Percentiles rank a stretch among this genome's conserved stretches.
phyloP scores from a whole-genome alignment of 2,113 vertebrate genomes.

The Rutilus rutilus region DNA sequence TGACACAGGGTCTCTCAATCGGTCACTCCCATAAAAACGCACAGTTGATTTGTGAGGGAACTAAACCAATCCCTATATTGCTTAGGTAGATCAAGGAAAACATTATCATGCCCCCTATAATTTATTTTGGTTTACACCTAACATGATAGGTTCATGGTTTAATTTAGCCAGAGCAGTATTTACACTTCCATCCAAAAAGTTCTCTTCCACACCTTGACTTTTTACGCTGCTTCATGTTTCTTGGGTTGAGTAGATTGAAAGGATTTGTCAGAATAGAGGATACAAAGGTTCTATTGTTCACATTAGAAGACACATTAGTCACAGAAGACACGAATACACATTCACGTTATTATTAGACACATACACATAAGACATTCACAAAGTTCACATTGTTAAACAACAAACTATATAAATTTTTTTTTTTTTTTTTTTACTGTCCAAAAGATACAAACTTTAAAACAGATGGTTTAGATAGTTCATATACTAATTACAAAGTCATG shows the following conservation, averaged over 20 bases:
- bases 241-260: slow-evolving; percentile 27
- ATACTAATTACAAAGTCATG: background rate
- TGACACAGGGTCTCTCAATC: slow-evolving; percentile 54
- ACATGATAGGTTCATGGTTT: slow-evolving; percentile 64
- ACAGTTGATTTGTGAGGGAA: slow-evolving; percentile 65
- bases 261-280: slow-evolving; percentile 23
- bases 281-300: background rate
- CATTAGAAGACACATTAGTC: no score
- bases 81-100: slow-evolving; percentile 61
- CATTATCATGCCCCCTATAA: slow-evolving; percentile 50
- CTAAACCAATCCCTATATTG: slow-evolving; percentile 60
- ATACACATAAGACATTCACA: no score
- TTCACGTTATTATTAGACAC: no score
- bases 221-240: slow-evolving; percentile 16
- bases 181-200: slow-evolving; percentile 48
- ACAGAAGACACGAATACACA: no score
- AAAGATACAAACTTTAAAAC: background rate
- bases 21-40: slow-evolving; percentile 60
- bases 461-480: no score
- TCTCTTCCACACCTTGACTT: slow-evolving; percentile 50
- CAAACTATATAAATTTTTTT: no score
- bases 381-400: background rate
- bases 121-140: slow-evolving; percentile 57
- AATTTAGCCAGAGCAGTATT: slow-evolving; percentile 54
- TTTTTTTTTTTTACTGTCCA: background rate